Base-by-base conservation (phyloP, 2,797 vertebrate species). In the Sebastes cheni region DNA sequence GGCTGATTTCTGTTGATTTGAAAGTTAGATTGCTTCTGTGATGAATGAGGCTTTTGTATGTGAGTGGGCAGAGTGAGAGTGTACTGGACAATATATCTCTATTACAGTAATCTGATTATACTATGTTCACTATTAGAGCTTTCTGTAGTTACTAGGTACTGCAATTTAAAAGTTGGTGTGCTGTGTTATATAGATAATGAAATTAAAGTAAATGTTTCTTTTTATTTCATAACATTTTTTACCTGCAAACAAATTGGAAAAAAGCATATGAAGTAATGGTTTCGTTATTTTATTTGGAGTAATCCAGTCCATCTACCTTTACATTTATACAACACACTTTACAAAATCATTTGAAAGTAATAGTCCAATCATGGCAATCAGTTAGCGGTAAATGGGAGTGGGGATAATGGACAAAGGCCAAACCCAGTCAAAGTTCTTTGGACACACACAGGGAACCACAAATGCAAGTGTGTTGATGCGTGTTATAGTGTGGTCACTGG, bases 391-490 rank as follows among this genome's bases (percentile, higher is more conserved):
- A 96, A 96, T 95, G 93, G 86, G 83, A 93, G 90, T 95, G 93
- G 91, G 94, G 92, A 94, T 96, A 98, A 97, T 96, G 95, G 96
- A 95, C 93, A 96, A 97, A 97, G 97, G 96, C 96, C 91, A 95
- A 96, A 90, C 77, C 90, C 89, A 94, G 96, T 96, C 95, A 96
- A 96, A 95, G 97, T 95, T 96, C 96, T 96, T 84, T 90, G 91
- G 96, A 95, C 95, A 91, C 95, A 96, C 96, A 97, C 95, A 96
- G 96, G 95, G 94, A 96, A 96, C 95, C 95, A 97, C 97, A 98
- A 98, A 98, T 97, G 94, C 96, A 95, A 94, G 88, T 80, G 88
- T 92, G 86, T 79, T 91, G 87, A 89, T 87, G 91, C 90, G 77
- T 93, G 91, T 92, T 88, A 94, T 92, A 84, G 85, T 79, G 79